These are phyloP conservation scores for Acholoe squamosa DNA, from an alignment of 2,888 invertebrate genomes.

Conservation along the genomic window DNA sequence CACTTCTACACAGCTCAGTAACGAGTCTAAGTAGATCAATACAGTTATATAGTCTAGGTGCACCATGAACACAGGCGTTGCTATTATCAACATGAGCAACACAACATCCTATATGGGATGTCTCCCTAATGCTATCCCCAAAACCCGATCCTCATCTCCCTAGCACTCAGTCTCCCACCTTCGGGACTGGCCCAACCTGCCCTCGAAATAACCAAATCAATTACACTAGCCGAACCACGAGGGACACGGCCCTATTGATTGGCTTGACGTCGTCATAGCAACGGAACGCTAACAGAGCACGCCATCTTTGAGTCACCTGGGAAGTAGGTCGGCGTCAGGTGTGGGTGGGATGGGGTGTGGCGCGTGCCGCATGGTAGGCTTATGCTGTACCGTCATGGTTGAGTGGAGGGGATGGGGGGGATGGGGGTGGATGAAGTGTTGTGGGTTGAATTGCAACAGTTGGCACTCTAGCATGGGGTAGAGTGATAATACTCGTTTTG, in stretches of 20 bases:
- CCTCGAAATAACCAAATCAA: slow-evolving; percentile 20
- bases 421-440: not conserved
- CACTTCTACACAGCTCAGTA: no score
- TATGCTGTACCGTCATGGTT: not conserved
- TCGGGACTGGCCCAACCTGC: not conserved
- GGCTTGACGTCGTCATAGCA: not conserved
- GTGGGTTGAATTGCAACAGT: not conserved
- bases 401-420: not conserved
- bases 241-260: slow-evolving; percentile 34
- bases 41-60: no score
- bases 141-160: not conserved
- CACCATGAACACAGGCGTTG: no score
- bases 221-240: slow-evolving; percentile 46
- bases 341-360: not conserved
- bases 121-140: not conserved
- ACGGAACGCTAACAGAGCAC: slow-evolving; percentile 22
- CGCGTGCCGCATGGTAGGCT: not conserved
- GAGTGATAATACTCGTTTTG: no score
- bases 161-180: not conserved
- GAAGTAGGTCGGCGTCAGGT: slow-evolving; percentile 21
- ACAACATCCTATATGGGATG: no score
- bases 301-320: slow-evolving; percentile 49
- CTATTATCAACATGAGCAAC: no score
- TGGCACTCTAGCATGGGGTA: not conserved
- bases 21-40: no score